Evolutionary conservation across 2,888 invertebrate species (phyloP).

Genomic region (Gortyna flavago): DNA sequence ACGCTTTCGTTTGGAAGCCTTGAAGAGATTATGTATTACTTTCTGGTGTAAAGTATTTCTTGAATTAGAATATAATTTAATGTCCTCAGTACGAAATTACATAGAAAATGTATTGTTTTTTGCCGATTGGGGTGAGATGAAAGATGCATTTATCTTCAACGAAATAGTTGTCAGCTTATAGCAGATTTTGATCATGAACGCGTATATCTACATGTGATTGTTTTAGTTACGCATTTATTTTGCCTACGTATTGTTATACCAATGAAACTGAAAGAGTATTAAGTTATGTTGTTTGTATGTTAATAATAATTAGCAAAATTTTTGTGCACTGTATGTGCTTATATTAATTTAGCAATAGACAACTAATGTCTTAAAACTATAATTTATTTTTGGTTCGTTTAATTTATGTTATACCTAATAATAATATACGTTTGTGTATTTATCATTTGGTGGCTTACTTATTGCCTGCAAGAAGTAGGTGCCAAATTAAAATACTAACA

Average conservation of each 20-base stretch:
- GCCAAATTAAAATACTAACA: slow-evolving; percentile 67
- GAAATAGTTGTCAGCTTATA: neutral
- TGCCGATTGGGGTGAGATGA: neutral
- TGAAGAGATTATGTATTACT: neutral
- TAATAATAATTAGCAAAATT: slow-evolving; percentile 52
- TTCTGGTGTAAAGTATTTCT: slow-evolving; percentile 25
- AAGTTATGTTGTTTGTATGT: slow-evolving; percentile 48
- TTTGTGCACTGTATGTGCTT: slow-evolving; percentile 50
- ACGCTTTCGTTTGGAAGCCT: slow-evolving; percentile 30
- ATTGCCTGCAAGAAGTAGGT: slow-evolving; percentile 61
- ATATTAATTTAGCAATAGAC: slow-evolving; percentile 48
- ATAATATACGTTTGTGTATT: slow-evolving; percentile 41
- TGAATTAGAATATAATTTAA: slow-evolving; percentile 10
- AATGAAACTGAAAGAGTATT: slow-evolving; percentile 64
- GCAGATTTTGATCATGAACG: slow-evolving; percentile 23
- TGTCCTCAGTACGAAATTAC: neutral
- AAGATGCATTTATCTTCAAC: slow-evolving; percentile 20
- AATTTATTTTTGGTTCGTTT: slow-evolving; percentile 56
- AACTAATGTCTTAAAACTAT: slow-evolving; percentile 48
- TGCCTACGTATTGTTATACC: slow-evolving; percentile 42
- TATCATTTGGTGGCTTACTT: slow-evolving; percentile 58
- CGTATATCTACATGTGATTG: slow-evolving; percentile 47
- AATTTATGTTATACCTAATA: slow-evolving; percentile 41
- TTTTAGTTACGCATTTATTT: slow-evolving; percentile 54
- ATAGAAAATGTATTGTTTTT: neutral